Base-by-base conservation (phyloP, 1,140 invertebrate genomes). In the Aphaenogaster rudis region DNA sequence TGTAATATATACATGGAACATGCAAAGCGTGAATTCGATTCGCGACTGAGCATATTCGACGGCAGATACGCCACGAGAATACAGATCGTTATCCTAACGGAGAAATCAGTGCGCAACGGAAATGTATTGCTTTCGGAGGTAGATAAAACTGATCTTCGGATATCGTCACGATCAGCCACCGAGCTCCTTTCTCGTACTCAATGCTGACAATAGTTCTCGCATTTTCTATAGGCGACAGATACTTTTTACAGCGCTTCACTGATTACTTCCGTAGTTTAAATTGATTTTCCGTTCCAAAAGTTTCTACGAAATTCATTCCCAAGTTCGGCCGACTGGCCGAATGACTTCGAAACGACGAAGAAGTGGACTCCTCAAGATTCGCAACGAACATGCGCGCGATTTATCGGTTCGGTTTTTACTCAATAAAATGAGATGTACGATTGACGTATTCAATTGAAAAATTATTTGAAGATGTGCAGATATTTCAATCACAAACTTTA, bases 241-340 rank as follows among this genome's bases (percentile, higher is more conserved):
- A 84, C 69, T 76, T 76, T 84, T 84, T 76, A 45, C 69, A 48
- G 54, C 17, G 69, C 42, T 61, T 45, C 69, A 59, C 69, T 84
- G 69, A 84, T 84, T 76, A 74, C 80, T 76, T 84, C 36, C 80
- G 69, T 76, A 84, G 39, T 84, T 84, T 74, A 84, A 76, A 76
- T 84, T 84, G 80, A 84, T 84, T 76, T 84, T 50, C 54, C 80
- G 80, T 82, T 42, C 42, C 54, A 8, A 63, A 82, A 82, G 67
- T 76, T 84, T 61, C 42, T 17, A 61, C 80, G 13, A 84, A 84
- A 84, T 84, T 84, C 69, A 84, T 84, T 69, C 17, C 54, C 80
- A 84, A 84, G 80, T 84, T 84, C 45, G 54, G 54, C 54, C 80
- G 69, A 84, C 69, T 71, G 69, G 69, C 80, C 54, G 11, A 57